These are phyloP conservation scores for Microtus richardsoni DNA, from an alignment of 2,113 vertebrate species.

Conservation along the genomic window DNA sequence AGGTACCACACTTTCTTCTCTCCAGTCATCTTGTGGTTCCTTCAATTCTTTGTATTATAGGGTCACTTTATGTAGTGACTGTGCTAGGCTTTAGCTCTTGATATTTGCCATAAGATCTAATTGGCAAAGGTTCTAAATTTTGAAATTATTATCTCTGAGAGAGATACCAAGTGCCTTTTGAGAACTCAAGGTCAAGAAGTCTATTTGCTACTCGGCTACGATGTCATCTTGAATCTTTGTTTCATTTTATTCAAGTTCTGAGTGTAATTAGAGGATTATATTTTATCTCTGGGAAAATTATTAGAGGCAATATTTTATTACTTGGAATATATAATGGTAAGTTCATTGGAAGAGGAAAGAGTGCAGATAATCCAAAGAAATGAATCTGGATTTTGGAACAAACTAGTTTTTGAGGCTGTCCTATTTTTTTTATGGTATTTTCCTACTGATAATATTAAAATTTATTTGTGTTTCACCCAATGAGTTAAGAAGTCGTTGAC, in stretches of 20 bases:
- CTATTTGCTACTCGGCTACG: not conserved
- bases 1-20: not conserved
- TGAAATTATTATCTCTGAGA: not conserved
- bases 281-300: not conserved
- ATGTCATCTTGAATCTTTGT: not conserved
- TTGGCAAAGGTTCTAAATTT: not conserved
- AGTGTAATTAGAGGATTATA: not conserved
- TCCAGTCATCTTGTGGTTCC: not conserved
- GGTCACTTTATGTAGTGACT: not conserved
- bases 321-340: not conserved
- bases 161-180: not conserved
- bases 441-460: not conserved
- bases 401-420: not conserved
- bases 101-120: not conserved
- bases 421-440: not conserved
- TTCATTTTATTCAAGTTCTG: not conserved
- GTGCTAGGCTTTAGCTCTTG: not conserved
- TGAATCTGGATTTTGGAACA: not conserved
- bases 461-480: too few relatives aligned
- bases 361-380: constrained; percentile 7
- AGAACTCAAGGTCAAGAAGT: not conserved
- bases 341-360: not conserved
- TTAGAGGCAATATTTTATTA: not conserved
- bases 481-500: not conserved
- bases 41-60: not conserved